phyloP scores from a whole-genome alignment of 2,797 vertebrate species.

The Acanthis flammea region DNA sequence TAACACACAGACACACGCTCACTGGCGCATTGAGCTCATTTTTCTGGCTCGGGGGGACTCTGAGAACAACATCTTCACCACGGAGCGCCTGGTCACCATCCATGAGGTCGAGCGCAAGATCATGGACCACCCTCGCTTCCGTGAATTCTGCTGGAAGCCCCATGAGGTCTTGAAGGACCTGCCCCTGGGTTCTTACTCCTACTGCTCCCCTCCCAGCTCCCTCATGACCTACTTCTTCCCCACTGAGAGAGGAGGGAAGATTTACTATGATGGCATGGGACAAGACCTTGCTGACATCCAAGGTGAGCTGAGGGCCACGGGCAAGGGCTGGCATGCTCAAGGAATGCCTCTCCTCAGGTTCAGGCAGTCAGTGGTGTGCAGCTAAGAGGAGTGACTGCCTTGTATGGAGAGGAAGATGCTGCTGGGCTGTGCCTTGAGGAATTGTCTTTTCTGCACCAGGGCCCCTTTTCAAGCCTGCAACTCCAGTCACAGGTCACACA shows the following conservation, averaged over 20 bases:
- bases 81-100: conserved; percentile 89
- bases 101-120: conserved; percentile 90
- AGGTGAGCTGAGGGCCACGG: conserved; percentile 72
- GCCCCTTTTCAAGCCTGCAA: background rate
- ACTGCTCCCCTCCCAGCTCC: conserved; percentile 95
- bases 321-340: background rate
- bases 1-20: conserved; percentile 90
- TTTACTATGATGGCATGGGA: conserved; percentile 97
- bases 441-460: background rate
- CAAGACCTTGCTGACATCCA: conserved; percentile 94
- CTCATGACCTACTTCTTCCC: conserved; percentile 97
- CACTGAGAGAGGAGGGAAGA: conserved; percentile 91
- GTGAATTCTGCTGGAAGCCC: conserved; percentile 97
- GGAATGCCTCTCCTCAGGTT: background rate
- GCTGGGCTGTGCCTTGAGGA: background rate
- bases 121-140: conserved; percentile 93
- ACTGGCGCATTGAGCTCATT: conserved; percentile 96
- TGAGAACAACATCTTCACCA: conserved; percentile 93
- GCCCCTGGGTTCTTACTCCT: conserved; percentile 89
- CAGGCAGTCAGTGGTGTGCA: background rate
- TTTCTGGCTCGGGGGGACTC: conserved; percentile 90
- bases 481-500: background rate
- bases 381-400: background rate
- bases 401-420: background rate
- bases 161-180: conserved; percentile 90